Evolutionary conservation across 92 coral and sea anemone genomes (phyloP).

Genomic region (Zoanthus sociatus): DNA sequence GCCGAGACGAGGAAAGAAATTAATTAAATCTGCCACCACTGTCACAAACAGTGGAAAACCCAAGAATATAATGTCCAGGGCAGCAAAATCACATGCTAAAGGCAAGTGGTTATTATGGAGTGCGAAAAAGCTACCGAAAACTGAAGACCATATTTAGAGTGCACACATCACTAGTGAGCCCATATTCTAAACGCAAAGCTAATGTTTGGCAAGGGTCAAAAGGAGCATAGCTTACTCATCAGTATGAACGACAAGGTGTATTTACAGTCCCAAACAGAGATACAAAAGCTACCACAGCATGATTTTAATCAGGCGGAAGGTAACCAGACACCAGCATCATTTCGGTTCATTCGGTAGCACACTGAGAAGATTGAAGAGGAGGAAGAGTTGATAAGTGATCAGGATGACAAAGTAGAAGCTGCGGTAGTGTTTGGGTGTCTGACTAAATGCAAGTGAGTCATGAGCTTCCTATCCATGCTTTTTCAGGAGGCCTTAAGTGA

Average conservation of each 20-base stretch:
- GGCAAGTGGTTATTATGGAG: conserved; percentile 36
- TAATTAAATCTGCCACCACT: conserved; percentile 42
- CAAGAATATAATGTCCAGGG: conserved; percentile 8
- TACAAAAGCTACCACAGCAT: conserved; percentile 43
- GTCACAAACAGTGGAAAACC: conserved; percentile 44
- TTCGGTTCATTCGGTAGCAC: conserved; percentile 43
- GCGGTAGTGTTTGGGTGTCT: conserved; percentile 53
- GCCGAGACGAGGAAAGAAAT: conserved; percentile 34
- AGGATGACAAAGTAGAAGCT: conserved; percentile 35
- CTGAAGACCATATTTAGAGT: conserved; percentile 28
- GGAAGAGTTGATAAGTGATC: conserved; percentile 30
- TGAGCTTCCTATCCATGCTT: background rate
- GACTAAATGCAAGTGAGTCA: conserved; percentile 26
- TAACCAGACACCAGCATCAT: conserved; percentile 53
- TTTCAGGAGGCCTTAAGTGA: too few species aligned
- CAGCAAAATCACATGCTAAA: conserved; percentile 20
- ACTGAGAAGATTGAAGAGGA: conserved; percentile 19
- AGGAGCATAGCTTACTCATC: conserved; percentile 11
- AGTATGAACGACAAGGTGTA: conserved; percentile 35
- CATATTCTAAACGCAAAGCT: conserved; percentile 53
- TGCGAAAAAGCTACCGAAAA: conserved; percentile 32
- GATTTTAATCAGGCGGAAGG: conserved; percentile 50
- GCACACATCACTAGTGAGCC: background rate
- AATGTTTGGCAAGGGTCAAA: conserved; percentile 43
- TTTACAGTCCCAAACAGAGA: conserved; percentile 32